phyloP scores from a whole-genome alignment of 2,797 vertebrate species.

The Eospalax fontanierii region DNA sequence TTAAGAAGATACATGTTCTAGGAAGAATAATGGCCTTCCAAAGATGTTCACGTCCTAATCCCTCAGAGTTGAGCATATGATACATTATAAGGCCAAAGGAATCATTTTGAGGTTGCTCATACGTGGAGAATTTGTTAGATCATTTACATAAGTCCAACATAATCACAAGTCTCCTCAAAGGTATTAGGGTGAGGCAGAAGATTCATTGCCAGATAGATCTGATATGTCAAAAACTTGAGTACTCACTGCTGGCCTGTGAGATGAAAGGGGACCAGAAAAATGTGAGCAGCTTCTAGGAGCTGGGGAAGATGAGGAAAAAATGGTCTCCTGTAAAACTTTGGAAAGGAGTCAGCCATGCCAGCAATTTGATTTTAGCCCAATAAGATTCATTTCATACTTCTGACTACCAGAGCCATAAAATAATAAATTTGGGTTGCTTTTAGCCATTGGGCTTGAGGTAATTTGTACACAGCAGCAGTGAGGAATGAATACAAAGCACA shows the following conservation, averaged over 20 bases:
- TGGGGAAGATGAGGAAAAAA: not conserved
- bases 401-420: not conserved
- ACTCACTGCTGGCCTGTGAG: not conserved
- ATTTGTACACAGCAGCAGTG: not conserved
- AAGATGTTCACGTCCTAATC: not conserved
- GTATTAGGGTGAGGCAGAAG: not conserved
- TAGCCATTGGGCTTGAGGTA: not conserved
- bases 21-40: not conserved
- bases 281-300: not conserved
- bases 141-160: not conserved
- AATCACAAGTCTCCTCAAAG: constrained; percentile 3
- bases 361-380: not conserved
- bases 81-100: not conserved
- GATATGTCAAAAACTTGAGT: not conserved
- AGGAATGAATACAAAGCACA: not conserved
- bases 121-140: not conserved
- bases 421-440: not conserved
- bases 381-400: constrained; percentile 21
- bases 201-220: not conserved
- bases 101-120: not conserved
- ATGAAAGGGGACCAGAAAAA: not conserved
- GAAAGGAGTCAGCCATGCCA: not conserved
- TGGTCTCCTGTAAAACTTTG: not conserved
- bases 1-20: not conserved
- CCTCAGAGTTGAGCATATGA: not conserved